Base-by-base conservation (phyloP, 2,888 invertebrate species). In the Proisotoma minuta region DNA sequence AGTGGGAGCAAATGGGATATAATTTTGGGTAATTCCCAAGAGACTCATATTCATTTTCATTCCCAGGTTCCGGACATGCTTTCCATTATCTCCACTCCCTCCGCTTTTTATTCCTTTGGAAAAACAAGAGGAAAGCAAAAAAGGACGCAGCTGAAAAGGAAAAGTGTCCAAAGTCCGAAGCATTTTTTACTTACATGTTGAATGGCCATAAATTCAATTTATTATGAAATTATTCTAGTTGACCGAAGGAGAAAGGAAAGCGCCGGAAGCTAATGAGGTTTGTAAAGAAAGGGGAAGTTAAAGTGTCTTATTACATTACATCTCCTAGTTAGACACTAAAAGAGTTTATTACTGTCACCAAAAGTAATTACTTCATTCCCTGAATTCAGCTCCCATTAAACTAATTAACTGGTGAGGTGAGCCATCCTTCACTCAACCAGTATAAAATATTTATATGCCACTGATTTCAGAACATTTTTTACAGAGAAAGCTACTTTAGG, bases 31-130 rank as follows among this genome's bases (percentile, higher is more conserved):
- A 49, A 53, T 51, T 68, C 68, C 58, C 68, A 53, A 47, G 68
- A 63, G 68, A 60, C 59, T 65, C 68, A 63, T 68, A 68, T 64
- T 63, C 68, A 65, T 68, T 68, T 64, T 63, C 60, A n/a, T n/a
- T n/a, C n/a, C n/a, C n/a, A n/a, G 56, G 53, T 26, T 57, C 20
- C 49, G 26, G 34, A 49, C 18, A 51, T 12, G 28, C 34, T 34
- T 54, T 49, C 34, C 27, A 29, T 53, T 23, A 29, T 48, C 34
- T 29, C 53, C 29, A 4, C 28, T 52, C 12, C 4, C 52, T 3
- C 29, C 28, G 2, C 15, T 8, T 34, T 15, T 34, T n/a, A n/a
- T n/a, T n/a, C n/a, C n/a, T n/a, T n/a, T n/a, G n/a, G n/a, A n/a
- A n/a, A n/a, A n/a, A n/a, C n/a, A n/a, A n/a, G n/a, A n/a, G n/a